These are phyloP conservation scores for Drosophila asahinai DNA, from an alignment of 1,140 invertebrate genomes.

Conservation along the genomic window DNA sequence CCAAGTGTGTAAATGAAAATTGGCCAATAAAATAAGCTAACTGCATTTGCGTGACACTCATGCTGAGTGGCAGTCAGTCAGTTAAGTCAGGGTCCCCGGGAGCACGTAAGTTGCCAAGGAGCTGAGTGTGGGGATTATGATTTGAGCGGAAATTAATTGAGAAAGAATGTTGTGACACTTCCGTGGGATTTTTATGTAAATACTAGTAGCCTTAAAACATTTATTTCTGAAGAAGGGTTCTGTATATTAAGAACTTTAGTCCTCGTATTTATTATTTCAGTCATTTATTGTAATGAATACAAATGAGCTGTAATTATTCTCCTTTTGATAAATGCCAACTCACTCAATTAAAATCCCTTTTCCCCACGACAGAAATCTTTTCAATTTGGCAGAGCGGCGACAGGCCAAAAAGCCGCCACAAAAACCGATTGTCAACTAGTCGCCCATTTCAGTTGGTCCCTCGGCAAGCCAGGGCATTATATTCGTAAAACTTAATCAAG, in stretches of 20 bases:
- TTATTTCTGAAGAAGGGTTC: neutral
- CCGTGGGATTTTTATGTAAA: neutral
- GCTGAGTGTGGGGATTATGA: slow-evolving; percentile 5
- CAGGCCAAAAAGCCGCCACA: slow-evolving; percentile 18
- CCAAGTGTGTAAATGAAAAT: slow-evolving; percentile 46
- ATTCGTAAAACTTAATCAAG: slow-evolving; percentile 49
- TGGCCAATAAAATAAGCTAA: slow-evolving; percentile 72
- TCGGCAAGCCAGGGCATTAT: slow-evolving; percentile 12
- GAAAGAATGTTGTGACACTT: neutral
- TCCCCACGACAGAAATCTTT: neutral
- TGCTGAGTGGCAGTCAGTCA: slow-evolving; percentile 45
- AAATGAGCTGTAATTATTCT: slow-evolving; percentile 4
- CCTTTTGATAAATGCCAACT: neutral
- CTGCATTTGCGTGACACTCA: slow-evolving; percentile 76
- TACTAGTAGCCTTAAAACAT: no score
- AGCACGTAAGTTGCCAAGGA: slow-evolving; percentile 3
- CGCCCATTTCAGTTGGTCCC: slow-evolving; percentile 8
- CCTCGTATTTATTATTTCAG: neutral
- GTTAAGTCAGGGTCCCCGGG: neutral
- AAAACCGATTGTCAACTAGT: slow-evolving; percentile 35
- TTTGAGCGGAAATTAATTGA: slow-evolving; percentile 12
- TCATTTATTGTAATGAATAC: slow-evolving; percentile 2
- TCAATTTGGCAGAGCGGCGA: slow-evolving; percentile 16
- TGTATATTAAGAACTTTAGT: neutral
- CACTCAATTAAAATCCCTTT: slow-evolving; percentile 14